Conservation (phyloP, 2,888 invertebrate species). For the Drosophila borealis region DNA sequence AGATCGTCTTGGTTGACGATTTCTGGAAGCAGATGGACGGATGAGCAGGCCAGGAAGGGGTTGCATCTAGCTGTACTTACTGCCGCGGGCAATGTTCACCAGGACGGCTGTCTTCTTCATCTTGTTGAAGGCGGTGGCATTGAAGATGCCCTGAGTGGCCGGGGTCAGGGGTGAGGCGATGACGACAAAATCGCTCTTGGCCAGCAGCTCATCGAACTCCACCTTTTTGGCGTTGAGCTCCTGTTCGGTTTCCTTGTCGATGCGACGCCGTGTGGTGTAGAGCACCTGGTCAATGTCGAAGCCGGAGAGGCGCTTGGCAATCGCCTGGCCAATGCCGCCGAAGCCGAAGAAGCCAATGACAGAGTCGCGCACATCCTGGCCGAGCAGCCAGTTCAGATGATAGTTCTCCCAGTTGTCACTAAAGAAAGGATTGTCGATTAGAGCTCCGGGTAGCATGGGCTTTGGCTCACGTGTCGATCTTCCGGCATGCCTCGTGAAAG, state of each 20-base stretch:
- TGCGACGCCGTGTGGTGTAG: slow-evolving; percentile 89
- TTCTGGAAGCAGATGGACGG: slow-evolving; percentile 81
- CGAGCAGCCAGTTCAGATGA: slow-evolving; percentile 91
- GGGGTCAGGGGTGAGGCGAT: slow-evolving; percentile 88
- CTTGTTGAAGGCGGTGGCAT: slow-evolving; percentile 88
- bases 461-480: slow-evolving; percentile 86
- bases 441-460: too few relatives aligned
- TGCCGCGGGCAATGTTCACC: slow-evolving; percentile 90
- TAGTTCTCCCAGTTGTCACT: slow-evolving; percentile 89
- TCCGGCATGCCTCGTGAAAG: slow-evolving; percentile 90
- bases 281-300: slow-evolving; percentile 90
- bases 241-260: slow-evolving; percentile 85
- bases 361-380: slow-evolving; percentile 90
- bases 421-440: neutral
- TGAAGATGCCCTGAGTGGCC: slow-evolving; percentile 89
- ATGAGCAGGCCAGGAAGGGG: neutral
- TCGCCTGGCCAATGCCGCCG: slow-evolving; percentile 91
- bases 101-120: slow-evolving; percentile 91
- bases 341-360: slow-evolving; percentile 94
- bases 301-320: slow-evolving; percentile 89
- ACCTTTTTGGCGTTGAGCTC: slow-evolving; percentile 87
- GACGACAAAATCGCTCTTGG: slow-evolving; percentile 90
- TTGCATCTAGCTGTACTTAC: slow-evolving; percentile 62
- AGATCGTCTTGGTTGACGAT: slow-evolving; percentile 93
- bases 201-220: slow-evolving; percentile 88